Evolutionary conservation across 2,113 vertebrate genomes (phyloP), one percentile per base, ranked within the genome.

Genomic region (Onychostoma macrolepis): DNA sequence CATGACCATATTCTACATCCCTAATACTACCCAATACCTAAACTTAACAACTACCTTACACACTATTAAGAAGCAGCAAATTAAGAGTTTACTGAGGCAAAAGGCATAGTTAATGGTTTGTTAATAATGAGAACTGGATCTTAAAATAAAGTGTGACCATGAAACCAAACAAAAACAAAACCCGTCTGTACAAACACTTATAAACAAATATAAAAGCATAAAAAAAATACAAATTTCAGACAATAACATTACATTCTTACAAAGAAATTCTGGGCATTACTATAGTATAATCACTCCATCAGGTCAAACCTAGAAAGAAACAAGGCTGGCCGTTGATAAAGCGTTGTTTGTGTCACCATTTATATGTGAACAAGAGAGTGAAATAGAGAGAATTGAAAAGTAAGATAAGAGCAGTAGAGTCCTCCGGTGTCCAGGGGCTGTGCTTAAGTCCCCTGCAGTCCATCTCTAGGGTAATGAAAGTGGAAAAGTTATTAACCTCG

Each of bases 401-500:
- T 84, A 85, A 79, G 86, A 80, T 67, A 85, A 87, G 81, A 77
- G 24, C 38, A 88, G 87, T 84, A 90, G 84, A 81, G 83, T 89
- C 79, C 4, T 38, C 89, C 86, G 65, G 87, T 91, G 91, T 93
- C 90, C 92, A 45, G 85, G 28, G 83, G 80, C 86, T 80, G 92
- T 88, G 92, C 93, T 93, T 93, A 92, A 92, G 92, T 92, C 93
- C 92, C 91, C 92, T 94, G 91, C 79, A 94, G 93, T 90, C 94
- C 94, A 95, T 94, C 94, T 94, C 91, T 83, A 89, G 89, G 92
- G 92, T 94, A 94, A 95, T 93, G 91, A 92, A 92, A 95, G 87
- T 93, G 93, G 89, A 92, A 94, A 94, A 94, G 92, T 94, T 94
- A 95, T 95, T 96, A 96, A 94, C 91, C 93, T 91, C 53, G 90